Percentiles rank a stretch among this genome's conserved stretches.
Evolutionary conservation across 2,888 invertebrate genomes (phyloP).

Genomic region (Patella caerulea): DNA sequence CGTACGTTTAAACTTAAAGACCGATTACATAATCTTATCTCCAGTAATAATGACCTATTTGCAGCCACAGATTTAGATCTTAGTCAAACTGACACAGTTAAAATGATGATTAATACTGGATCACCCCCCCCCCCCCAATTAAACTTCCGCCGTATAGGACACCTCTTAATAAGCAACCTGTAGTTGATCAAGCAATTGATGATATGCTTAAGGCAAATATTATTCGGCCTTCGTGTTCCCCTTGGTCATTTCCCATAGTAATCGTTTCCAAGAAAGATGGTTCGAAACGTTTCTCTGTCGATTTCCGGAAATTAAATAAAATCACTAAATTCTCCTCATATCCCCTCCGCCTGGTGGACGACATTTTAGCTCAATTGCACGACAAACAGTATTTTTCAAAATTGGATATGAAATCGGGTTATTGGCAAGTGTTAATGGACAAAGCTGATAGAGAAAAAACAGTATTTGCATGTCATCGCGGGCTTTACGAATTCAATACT

Average conservation of each 20-base stretch:
- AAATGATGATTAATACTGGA: slow-evolving; percentile 20
- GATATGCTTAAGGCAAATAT: slow-evolving; percentile 32
- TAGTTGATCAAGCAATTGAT: slow-evolving; percentile 34
- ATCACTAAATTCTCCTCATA: slow-evolving; percentile 29
- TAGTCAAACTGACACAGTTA: slow-evolving; percentile 27
- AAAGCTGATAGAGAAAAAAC: too few relatives aligned
- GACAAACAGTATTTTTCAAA: too few relatives aligned
- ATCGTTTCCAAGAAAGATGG: slow-evolving; percentile 33
- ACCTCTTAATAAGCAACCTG: slow-evolving; percentile 28
- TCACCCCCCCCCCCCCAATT: slow-evolving; percentile 29
- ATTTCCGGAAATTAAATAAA: slow-evolving; percentile 19
- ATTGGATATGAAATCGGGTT: too few relatives aligned
- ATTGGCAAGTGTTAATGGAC: too few relatives aligned
- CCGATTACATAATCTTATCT: too few relatives aligned
- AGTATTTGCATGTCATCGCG: too few relatives aligned
- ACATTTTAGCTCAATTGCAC: too few relatives aligned
- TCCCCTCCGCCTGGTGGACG: too few relatives aligned
- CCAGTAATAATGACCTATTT: slow-evolving; percentile 24
- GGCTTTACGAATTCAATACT: slow-evolving; percentile 34
- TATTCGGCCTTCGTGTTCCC: slow-evolving; percentile 27
- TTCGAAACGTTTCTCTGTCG: background rate
- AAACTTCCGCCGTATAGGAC: slow-evolving; percentile 31
- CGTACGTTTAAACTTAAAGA: too few relatives aligned
- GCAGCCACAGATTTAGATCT: slow-evolving; percentile 31
- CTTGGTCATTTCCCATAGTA: slow-evolving; percentile 29